These are phyloP conservation scores for Macrotus californicus DNA, from an alignment of 2,113 vertebrate genomes.

Conservation along the genomic window DNA sequence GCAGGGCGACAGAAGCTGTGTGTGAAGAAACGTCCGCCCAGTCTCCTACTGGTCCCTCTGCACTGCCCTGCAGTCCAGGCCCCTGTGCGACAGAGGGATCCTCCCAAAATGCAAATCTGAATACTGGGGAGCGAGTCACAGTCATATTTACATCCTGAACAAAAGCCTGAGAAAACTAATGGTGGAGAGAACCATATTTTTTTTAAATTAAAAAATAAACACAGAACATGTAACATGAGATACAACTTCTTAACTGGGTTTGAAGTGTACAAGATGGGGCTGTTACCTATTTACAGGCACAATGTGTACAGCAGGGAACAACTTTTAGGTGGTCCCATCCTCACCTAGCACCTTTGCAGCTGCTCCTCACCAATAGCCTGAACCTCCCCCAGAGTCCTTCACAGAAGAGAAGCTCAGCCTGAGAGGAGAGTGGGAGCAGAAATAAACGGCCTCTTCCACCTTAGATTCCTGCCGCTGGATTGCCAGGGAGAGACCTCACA, in stretches of 20 bases:
- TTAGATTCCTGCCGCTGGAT: not conserved
- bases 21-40: not conserved
- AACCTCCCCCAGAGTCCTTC: not conserved
- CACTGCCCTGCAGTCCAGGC: not conserved
- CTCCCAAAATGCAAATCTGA: not conserved
- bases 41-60: not conserved
- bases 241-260: not conserved
- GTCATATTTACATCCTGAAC: not conserved
- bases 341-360: not conserved
- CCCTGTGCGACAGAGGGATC: not conserved
- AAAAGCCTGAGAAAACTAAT: not conserved
- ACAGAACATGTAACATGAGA: not conserved
- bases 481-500: not conserved
- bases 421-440: not conserved
- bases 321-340: not conserved
- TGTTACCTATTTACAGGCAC: not conserved
- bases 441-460: not conserved
- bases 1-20: fast-evolving
- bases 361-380: not conserved
- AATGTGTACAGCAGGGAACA: not conserved
- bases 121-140: not conserved
- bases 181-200: not conserved
- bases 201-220: not conserved
- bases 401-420: not conserved
- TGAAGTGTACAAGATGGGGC: not conserved